Conservation (phyloP, 2,888 invertebrate genomes). For the Polydesmus complanatus region DNA sequence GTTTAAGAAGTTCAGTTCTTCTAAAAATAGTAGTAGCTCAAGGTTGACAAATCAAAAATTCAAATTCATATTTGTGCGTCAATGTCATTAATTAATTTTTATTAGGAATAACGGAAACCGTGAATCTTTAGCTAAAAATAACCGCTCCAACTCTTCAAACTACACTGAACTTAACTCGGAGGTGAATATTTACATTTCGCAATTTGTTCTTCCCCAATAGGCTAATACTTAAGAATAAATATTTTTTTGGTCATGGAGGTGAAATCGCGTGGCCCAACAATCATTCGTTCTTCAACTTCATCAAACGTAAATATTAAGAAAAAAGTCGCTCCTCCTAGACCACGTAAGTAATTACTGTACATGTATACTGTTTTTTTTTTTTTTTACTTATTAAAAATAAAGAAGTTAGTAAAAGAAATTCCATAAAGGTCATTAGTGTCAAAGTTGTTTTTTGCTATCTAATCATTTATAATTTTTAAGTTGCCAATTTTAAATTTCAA, state of each 20-base stretch:
- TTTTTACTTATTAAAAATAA: too few species aligned
- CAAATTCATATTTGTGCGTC: background rate
- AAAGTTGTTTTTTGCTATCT: too few species aligned
- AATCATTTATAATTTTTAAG: too few species aligned
- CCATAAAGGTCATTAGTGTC: too few species aligned
- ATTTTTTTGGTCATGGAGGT: background rate
- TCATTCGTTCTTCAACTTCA: constrained; percentile 1
- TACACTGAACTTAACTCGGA: background rate
- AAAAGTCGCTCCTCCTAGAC: constrained; percentile 9
- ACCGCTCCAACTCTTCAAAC: background rate
- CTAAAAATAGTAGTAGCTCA: background rate
- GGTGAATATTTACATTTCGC: background rate
- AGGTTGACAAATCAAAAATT: background rate
- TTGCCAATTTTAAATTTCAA: too few species aligned
- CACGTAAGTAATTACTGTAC: constrained; percentile 1
- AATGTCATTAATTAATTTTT: background rate
- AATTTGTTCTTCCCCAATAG: background rate
- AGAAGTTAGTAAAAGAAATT: too few species aligned
- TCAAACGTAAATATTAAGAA: constrained; percentile 3
- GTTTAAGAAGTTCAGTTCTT: background rate
- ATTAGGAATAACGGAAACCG: background rate
- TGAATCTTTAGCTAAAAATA: background rate
- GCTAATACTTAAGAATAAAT: background rate
- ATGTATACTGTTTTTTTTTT: background rate
- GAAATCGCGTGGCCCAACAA: constrained; percentile 8